Evolutionary conservation across 2,888 invertebrate genomes (phyloP).

Genomic region (Chrysolina oricalcia): DNA sequence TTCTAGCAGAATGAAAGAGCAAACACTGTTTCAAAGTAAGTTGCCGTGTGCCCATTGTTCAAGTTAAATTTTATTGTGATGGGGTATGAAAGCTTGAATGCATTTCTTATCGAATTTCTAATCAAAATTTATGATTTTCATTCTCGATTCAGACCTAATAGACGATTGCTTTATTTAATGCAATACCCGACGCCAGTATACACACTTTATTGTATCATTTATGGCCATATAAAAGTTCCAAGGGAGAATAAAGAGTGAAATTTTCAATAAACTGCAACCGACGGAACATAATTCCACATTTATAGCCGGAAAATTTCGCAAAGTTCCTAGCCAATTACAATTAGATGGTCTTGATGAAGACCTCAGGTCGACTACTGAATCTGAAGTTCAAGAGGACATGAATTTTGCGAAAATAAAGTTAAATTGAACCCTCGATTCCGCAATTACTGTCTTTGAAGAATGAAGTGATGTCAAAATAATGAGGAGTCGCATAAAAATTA

Average conservation of each 20-base stretch:
- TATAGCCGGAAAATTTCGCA: constrained; percentile 36
- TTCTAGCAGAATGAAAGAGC: constrained; percentile 5
- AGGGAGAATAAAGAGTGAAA: constrained; percentile 41
- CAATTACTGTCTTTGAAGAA: constrained; percentile 14
- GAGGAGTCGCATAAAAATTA: neutral
- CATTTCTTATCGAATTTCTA: constrained; percentile 22
- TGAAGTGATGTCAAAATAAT: constrained; percentile 9
- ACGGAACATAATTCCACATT: constrained; percentile 42
- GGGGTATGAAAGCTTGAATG: constrained; percentile 7
- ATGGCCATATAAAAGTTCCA: constrained; percentile 42
- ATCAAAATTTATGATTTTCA: constrained; percentile 24
- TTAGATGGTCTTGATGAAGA: constrained; percentile 28
- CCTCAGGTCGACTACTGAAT: constrained; percentile 7
- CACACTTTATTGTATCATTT: constrained; percentile 42
- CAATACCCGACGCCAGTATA: constrained; percentile 19
- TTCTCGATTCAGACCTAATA: constrained; percentile 16
- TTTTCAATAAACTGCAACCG: constrained; percentile 42
- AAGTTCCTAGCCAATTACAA: constrained; percentile 43
- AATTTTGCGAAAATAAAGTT: constrained; percentile 19
- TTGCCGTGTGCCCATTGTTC: constrained; percentile 19
- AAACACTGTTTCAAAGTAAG: constrained; percentile 14
- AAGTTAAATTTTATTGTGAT: constrained; percentile 18
- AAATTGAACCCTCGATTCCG: constrained; percentile 13
- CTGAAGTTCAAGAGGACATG: constrained; percentile 19
- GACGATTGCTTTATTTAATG: constrained; percentile 22